phyloP scores from a whole-genome alignment of 2,113 vertebrate species.

The Balaenoptera acutorostrata region DNA sequence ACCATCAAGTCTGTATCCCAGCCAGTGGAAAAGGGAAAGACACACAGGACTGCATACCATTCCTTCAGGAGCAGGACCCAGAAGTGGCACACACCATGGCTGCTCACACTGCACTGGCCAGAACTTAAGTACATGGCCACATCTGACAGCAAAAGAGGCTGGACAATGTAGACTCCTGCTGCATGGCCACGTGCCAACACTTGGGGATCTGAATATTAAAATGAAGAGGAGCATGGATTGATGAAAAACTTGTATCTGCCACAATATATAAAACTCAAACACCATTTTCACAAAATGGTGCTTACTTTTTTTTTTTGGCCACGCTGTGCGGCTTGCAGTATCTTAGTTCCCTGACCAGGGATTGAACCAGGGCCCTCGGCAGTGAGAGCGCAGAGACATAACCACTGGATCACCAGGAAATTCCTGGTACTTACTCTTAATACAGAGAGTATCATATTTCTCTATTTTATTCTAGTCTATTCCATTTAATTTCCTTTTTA shows the following conservation, averaged over 20 bases:
- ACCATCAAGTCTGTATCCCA: background rate
- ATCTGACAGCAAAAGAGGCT: background rate
- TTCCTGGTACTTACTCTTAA: too few species aligned
- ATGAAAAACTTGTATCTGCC: background rate
- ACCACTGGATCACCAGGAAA: too few species aligned
- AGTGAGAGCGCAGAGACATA: too few species aligned
- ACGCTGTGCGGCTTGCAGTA: rapidly evolving
- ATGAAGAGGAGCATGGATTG: background rate
- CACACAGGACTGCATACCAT: background rate
- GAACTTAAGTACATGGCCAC: background rate
- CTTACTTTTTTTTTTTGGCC: background rate
- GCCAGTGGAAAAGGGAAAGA: background rate
- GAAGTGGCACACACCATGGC: background rate
- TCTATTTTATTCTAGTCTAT: background rate
- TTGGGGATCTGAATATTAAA: background rate
- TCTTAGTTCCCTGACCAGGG: too few species aligned
- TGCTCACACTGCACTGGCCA: background rate
- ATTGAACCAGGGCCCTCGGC: too few species aligned
- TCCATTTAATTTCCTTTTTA: background rate
- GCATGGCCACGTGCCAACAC: background rate
- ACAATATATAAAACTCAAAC: background rate
- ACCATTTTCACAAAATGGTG: background rate
- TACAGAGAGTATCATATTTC: background rate
- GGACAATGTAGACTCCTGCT: background rate
- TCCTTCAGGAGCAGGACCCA: background rate